Conservation (phyloP, 1,140 invertebrate genomes). For the Hyposmocoma kahamanoa region DNA sequence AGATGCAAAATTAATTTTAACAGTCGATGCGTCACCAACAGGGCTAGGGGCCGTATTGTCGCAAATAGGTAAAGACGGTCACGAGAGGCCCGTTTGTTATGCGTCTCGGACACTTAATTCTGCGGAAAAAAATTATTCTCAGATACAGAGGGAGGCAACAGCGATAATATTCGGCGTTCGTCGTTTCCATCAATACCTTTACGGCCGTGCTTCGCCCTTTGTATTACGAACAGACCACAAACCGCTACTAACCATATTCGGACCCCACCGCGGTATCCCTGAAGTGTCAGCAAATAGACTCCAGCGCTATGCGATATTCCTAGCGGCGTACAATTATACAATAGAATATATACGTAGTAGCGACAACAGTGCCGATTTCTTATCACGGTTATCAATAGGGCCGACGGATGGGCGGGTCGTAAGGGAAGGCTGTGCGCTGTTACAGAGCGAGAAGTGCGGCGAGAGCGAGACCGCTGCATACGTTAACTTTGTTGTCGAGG, state of each 20-base stretch:
- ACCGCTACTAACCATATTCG: neutral
- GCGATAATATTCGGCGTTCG: too few species aligned
- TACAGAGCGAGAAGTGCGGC: too few species aligned
- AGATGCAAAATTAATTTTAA: conserved; percentile 27
- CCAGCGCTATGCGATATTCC: neutral
- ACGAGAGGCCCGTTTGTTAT: conserved; percentile 43
- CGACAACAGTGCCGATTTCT: neutral
- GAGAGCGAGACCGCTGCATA: neutral
- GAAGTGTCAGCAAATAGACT: conserved; percentile 2
- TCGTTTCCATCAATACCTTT: conserved; percentile 46
- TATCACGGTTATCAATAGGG: neutral
- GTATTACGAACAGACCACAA: neutral
- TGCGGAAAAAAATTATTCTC: conserved; percentile 25
- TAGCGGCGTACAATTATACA: neutral
- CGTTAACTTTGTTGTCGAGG: neutral
- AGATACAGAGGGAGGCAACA: conserved; percentile 51
- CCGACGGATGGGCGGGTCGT: neutral
- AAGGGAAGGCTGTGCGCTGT: neutral
- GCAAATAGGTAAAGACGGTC: conserved; percentile 14
- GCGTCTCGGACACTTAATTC: conserved; percentile 43
- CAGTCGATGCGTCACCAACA: conserved; percentile 16
- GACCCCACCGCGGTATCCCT: neutral
- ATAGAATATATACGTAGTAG: neutral
- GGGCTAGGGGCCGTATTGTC: conserved; percentile 23
- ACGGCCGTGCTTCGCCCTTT: neutral